phyloP scores from a whole-genome alignment of 2,888 invertebrate species.

The Mellilla xanthometata region DNA sequence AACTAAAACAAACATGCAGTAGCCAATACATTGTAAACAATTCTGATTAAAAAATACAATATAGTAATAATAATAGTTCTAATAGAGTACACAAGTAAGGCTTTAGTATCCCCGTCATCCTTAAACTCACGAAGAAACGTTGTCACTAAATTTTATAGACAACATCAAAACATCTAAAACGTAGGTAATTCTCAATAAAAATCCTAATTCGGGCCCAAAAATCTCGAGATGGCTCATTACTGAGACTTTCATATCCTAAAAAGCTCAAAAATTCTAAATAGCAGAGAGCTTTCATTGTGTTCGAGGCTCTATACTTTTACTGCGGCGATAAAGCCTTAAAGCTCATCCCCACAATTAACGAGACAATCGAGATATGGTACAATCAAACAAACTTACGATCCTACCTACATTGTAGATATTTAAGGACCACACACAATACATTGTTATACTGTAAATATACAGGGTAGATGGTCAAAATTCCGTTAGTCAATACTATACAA shows the following conservation, averaged over 20 bases:
- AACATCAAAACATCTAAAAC: not conserved
- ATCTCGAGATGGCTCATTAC: not conserved
- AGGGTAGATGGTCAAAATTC: no score
- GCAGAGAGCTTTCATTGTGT: not conserved
- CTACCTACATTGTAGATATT: slow-evolving; percentile 4
- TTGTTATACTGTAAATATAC: no score
- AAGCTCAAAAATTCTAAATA: not conserved
- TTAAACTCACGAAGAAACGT: no score
- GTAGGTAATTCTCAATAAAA: not conserved
- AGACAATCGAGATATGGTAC: slow-evolving; percentile 12
- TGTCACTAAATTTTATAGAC: not conserved
- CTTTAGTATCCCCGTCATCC: no score
- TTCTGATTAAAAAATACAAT: no score
- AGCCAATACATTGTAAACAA: no score
- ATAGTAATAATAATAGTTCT: no score
- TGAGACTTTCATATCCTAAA: not conserved
- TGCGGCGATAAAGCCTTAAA: slow-evolving; percentile 7
- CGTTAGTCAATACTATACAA: no score
- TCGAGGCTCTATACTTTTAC: not conserved
- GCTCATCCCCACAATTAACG: slow-evolving; percentile 9
- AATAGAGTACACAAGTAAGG: no score
- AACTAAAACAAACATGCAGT: no score
- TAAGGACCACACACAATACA: slow-evolving; percentile 31
- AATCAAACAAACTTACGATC: slow-evolving; percentile 11
- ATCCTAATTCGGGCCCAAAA: no score